Conservation (phyloP, 92 coral and sea anemone genomes). For the Galaxea fascicularis region DNA sequence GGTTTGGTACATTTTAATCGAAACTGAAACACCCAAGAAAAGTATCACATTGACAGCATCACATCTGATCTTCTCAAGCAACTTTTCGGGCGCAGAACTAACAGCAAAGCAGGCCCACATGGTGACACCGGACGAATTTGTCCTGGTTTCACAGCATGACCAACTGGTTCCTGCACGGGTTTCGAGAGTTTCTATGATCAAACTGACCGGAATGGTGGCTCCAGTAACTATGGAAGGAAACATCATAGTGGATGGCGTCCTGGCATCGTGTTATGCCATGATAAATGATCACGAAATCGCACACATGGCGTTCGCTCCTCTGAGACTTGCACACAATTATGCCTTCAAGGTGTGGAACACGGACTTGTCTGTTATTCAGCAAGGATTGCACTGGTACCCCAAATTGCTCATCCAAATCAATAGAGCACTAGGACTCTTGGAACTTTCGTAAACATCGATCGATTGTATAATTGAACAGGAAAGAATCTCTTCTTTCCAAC, state of each 20-base stretch:
- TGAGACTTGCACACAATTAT: constrained; percentile 65
- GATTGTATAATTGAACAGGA: not conserved
- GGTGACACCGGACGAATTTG: constrained; percentile 76
- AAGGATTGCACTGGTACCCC: constrained; percentile 97
- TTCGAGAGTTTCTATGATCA: constrained; percentile 53
- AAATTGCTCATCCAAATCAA: constrained; percentile 71
- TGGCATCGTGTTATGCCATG: constrained; percentile 93
- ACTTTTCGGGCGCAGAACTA: constrained; percentile 43
- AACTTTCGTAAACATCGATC: constrained; percentile 16
- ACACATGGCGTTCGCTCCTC: constrained; percentile 81
- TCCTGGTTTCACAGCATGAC: constrained; percentile 65
- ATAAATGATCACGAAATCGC: constrained; percentile 79
- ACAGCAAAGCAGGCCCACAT: constrained; percentile 76
- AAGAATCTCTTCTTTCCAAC: constrained; percentile 9
- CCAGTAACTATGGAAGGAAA: constrained; percentile 93
- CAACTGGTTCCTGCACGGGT: constrained; percentile 70
- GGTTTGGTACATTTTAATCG: constrained; percentile 72
- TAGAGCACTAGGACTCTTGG: constrained; percentile 40
- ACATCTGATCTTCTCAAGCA: constrained; percentile 83
- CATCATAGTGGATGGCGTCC: constrained; percentile 84
- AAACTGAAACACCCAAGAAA: constrained; percentile 75
- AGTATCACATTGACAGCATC: constrained; percentile 77
- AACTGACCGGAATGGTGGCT: constrained; percentile 81
- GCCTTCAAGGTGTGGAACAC: constrained; percentile 63
- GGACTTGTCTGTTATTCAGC: constrained; percentile 47